These are phyloP conservation scores for Liolophura sinensis DNA, from an alignment of 1,140 invertebrate species.

Conservation along the genomic window DNA sequence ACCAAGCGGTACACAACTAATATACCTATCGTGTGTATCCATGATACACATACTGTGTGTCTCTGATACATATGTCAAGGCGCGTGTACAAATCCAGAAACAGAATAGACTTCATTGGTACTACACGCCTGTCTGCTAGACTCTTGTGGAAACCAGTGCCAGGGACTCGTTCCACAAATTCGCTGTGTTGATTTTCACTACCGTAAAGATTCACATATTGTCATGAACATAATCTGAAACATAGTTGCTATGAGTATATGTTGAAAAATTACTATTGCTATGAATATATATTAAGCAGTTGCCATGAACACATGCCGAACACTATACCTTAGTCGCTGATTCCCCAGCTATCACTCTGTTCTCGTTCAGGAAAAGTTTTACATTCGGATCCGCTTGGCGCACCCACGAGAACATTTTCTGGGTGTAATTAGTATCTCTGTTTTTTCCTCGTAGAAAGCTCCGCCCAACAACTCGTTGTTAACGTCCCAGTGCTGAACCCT, in stretches of 20 bases:
- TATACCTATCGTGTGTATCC: no score
- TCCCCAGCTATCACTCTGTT: slow-evolving; percentile 27
- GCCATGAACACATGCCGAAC: background rate
- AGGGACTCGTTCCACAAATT: background rate
- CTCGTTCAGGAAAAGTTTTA: slow-evolving; percentile 44
- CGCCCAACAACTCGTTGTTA: slow-evolving; percentile 42
- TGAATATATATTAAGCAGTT: background rate
- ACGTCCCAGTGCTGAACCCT: slow-evolving; percentile 44
- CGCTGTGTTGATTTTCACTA: background rate
- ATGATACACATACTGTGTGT: no score
- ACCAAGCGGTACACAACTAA: no score
- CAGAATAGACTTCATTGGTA: no score
- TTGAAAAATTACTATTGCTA: background rate
- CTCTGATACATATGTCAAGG: no score
- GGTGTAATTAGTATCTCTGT: slow-evolving; percentile 25
- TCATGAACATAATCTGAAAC: background rate
- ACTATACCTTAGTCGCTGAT: slow-evolving; percentile 26
- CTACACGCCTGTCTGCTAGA: no score
- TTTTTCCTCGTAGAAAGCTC: slow-evolving; percentile 26
- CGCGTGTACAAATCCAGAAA: no score
- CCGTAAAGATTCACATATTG: background rate
- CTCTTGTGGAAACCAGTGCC: no score
- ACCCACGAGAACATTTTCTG: slow-evolving; percentile 35
- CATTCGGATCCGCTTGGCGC: slow-evolving; percentile 23
- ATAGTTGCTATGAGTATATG: background rate